These are phyloP conservation scores for Drosophila tropicalis DNA, from an alignment of 1,140 invertebrate species.

Conservation along the genomic window DNA sequence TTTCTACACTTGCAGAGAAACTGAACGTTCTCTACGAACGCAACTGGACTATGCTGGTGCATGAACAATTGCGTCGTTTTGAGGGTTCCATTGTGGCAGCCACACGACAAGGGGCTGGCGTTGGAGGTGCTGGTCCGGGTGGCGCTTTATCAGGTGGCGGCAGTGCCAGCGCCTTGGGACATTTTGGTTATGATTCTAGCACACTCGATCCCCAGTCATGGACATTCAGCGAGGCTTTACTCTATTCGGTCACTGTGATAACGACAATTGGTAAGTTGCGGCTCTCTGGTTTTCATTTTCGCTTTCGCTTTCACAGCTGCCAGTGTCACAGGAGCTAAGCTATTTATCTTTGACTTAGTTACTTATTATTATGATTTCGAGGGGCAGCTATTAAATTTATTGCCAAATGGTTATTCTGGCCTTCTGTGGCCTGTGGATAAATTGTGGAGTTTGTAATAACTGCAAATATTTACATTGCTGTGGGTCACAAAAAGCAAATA, in stretches of 20 bases:
- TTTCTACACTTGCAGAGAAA: slow-evolving; percentile 85
- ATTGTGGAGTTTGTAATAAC: slow-evolving; percentile 43
- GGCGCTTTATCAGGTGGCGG: slow-evolving; percentile 32
- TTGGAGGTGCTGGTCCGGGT: background rate
- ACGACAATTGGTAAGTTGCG: slow-evolving; percentile 90
- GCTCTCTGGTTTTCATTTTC: background rate
- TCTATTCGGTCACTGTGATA: slow-evolving; percentile 93
- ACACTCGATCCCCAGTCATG: slow-evolving; percentile 84
- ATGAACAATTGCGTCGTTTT: slow-evolving; percentile 89
- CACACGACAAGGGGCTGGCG: slow-evolving; percentile 84
- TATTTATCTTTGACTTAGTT: slow-evolving; percentile 38
- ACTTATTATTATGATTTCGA: slow-evolving; percentile 51
- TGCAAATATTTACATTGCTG: slow-evolving; percentile 69
- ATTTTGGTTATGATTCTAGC: slow-evolving; percentile 67
- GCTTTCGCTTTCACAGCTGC: background rate
- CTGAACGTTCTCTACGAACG: slow-evolving; percentile 91
- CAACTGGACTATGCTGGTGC: slow-evolving; percentile 91
- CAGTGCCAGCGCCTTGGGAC: slow-evolving; percentile 57
- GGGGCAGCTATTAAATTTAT: slow-evolving; percentile 41
- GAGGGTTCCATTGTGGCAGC: slow-evolving; percentile 90
- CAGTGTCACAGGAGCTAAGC: slow-evolving; percentile 26
- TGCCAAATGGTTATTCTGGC: background rate
- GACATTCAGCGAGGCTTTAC: slow-evolving; percentile 90
- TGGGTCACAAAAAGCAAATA: slow-evolving; percentile 24
- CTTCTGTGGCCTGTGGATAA: slow-evolving; percentile 3